Conservation (phyloP, 2,113 vertebrate species). For the Phylloscopus whistleri region DNA sequence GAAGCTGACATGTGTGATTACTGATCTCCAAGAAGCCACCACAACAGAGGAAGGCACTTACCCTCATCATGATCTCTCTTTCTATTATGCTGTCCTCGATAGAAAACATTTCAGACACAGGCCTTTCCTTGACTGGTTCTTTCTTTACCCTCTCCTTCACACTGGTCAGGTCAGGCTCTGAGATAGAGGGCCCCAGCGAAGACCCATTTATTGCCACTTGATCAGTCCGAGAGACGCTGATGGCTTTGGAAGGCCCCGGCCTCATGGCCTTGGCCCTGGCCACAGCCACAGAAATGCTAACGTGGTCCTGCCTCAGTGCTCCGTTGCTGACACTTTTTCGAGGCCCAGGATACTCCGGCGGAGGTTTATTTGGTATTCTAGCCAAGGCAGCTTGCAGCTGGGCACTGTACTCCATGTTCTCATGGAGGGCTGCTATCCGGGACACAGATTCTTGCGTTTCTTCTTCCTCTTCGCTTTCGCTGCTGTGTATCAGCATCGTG, state of each 20-base stretch:
- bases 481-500: conserved; percentile 97
- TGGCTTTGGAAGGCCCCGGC: conserved; percentile 71
- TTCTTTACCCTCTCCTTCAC: conserved; percentile 95
- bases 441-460: conserved; percentile 74
- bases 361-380: conserved; percentile 94
- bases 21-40: background rate
- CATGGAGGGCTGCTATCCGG: conserved; percentile 77
- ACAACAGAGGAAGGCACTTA: conserved; percentile 61
- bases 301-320: conserved; percentile 73
- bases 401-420: conserved; percentile 85
- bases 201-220: conserved; percentile 80
- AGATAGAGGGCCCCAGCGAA: conserved; percentile 90
- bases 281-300: conserved; percentile 49
- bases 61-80: conserved; percentile 92
- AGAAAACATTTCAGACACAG: conserved; percentile 96
- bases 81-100: conserved; percentile 97
- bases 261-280: conserved; percentile 70
- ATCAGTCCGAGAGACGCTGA: conserved; percentile 83
- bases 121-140: conserved; percentile 93
- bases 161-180: conserved; percentile 92
- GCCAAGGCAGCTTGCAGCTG: conserved; percentile 93
- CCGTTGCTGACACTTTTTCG: conserved; percentile 81
- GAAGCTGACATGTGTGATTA: background rate
- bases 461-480: conserved; percentile 86
- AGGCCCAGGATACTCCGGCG: conserved; percentile 91